phyloP scores from a whole-genome alignment of 2,888 invertebrate species.

The Chalcosyrphus nemorum region DNA sequence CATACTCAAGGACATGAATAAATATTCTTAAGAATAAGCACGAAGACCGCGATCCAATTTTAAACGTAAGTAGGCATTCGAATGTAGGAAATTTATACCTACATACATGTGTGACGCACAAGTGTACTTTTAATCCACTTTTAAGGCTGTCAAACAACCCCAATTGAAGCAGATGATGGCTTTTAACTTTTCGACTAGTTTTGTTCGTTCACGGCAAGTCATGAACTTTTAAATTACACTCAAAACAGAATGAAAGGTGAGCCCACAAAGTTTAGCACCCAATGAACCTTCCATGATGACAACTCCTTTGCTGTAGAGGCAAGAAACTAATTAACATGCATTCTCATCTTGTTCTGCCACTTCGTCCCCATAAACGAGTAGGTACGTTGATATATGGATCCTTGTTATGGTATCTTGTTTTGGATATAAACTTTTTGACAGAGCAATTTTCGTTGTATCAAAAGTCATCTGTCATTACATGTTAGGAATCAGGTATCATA shows the following conservation, averaged over 20 bases:
- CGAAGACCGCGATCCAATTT: not conserved
- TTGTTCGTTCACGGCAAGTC: not conserved
- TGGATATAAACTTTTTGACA: constrained; percentile 10
- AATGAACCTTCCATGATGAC: not conserved
- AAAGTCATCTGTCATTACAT: constrained; percentile 10
- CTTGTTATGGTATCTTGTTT: constrained; percentile 5
- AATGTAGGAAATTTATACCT: not conserved
- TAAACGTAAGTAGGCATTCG: not conserved
- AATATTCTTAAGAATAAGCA: not conserved
- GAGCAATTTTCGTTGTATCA: constrained; percentile 23
- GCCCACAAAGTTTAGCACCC: not conserved
- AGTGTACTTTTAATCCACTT: not conserved
- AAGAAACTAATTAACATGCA: constrained; percentile 20
- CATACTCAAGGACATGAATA: constrained; percentile 1
- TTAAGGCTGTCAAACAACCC: not conserved
- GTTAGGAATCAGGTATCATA: not conserved
- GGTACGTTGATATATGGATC: constrained; percentile 13
- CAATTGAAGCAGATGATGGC: constrained; percentile 14
- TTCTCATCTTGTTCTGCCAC: constrained; percentile 6
- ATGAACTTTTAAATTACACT: not conserved
- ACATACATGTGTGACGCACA: not conserved
- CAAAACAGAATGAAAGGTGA: not conserved
- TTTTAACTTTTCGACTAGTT: constrained; percentile 1
- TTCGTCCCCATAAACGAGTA: not conserved
- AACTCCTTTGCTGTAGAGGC: not conserved